Evolutionary conservation across 2,797 vertebrate species (phyloP), one percentile per base, ranked within the genome.

Genomic region (Takifugu ocellatus): DNA sequence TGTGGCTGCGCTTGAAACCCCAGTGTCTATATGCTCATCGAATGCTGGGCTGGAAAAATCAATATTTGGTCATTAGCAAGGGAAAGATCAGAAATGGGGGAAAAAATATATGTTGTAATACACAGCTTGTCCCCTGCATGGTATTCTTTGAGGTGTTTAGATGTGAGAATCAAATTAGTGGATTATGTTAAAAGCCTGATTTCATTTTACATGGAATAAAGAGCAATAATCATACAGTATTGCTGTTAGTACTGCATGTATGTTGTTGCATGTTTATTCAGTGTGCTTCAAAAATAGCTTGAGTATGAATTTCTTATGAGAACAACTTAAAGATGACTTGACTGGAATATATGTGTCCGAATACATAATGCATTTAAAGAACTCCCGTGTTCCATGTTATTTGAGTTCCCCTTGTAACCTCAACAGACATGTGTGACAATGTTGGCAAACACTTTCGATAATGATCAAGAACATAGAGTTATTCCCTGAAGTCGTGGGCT

Each of bases 51-150:
- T 49, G 1, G 56, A 84, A 69, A 33, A 61, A 71, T 86, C 79
- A 54, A 83, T 85, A 84, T 65, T 54, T 78, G 69, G 69, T 83
- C 75, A 82, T 87, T 84, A 76, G 66, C 52, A 52, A 64, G 56
- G 36, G 51, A 63, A 74, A 67, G 61, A 75, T 73, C 54, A 72
- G 45, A 9, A 27, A 33, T 56, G 12, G 12, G 6, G 47, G 45
- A 51, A 29, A 48, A 54, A 36, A 55, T 11, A 39, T 39, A 39
- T 39, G 7, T 7, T 33, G 31, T 33, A 33, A 33, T 10, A 33
- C 31, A 33, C 1, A 9, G 31, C 31, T 33, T 33, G 1, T 10
- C 10, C 9, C 7, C 31, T 33, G 9, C 8, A 10, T 9, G 9
- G 8, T 33, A 43, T 16, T 5, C 12, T 12, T 43, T 43, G 42